Evolutionary conservation across 2,888 invertebrate genomes (phyloP), one percentile per base, ranked within the genome.

Genomic region (Anarsia innoxiella): DNA sequence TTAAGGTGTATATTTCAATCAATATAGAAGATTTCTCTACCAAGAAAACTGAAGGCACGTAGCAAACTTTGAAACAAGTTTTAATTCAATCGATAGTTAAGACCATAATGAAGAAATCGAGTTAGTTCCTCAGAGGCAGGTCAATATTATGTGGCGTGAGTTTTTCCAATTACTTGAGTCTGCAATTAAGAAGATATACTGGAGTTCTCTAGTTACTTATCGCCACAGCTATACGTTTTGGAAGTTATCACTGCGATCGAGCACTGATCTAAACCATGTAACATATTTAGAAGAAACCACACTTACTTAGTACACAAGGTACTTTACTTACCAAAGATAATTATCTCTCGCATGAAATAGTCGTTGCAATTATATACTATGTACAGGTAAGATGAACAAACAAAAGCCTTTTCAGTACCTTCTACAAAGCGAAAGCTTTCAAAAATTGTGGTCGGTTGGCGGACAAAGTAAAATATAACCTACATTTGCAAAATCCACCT

Each of bases 111-210:
- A 65, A 61, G 46, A 48, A 57, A 54, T 55, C 46, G 50, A 43
- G 46, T 47, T 53, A 53, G 53, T 54, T 62, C 53, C 57, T 48
- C 48, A 53, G 45, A 37, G 12, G 11, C 32, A 30, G 40, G 45
- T 48, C 54, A 42, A 56, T 59, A 55, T 58, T 58, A 64, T 59
- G 59, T 61, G 59, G 55, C 25, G 25, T 42, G 56, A 56, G 57
- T 58, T 56, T 59, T 66, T 66, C 55, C 65, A 67, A 69, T 71
- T 67, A 69, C 65, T 69, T 56, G 48, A n/a, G n/a, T n/a, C n/a
- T n/a, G n/a, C n/a, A n/a, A n/a, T n/a, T n/a, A n/a, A n/a, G n/a
- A n/a, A n/a, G n/a, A n/a, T n/a, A n/a, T 19, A 5, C 19, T 19
- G 19, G 19, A 19, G 19, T 19, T 19, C 19, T 19, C 4, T 19